Conservation (phyloP, 1,140 invertebrate genomes). For the Mercenaria mercenaria region DNA sequence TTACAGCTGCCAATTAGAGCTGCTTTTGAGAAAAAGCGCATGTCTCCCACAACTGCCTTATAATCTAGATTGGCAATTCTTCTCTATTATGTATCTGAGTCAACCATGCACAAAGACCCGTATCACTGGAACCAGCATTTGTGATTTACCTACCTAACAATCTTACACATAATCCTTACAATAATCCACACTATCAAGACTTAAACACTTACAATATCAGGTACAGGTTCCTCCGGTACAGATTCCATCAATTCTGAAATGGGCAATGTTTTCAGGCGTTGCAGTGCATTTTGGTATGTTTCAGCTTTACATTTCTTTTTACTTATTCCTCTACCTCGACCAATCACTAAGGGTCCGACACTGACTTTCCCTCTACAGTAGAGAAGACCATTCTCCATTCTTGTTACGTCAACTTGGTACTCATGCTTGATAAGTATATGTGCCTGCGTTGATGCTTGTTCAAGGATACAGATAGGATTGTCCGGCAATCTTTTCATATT, state of each 20-base stretch:
- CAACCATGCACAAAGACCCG: too few species aligned
- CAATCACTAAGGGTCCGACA: conserved; percentile 50
- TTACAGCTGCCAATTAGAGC: too few species aligned
- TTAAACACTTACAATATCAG: conserved; percentile 11
- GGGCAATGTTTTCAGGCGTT: conserved; percentile 55
- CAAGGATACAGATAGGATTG: conserved; percentile 70
- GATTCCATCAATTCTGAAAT: conserved; percentile 39
- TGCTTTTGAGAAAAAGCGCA: too few species aligned
- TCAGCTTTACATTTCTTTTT: conserved; percentile 69
- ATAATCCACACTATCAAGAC: too few species aligned
- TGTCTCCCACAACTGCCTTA: too few species aligned
- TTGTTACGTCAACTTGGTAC: conserved; percentile 63
- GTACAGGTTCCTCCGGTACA: conserved; percentile 61
- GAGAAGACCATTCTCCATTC: conserved; percentile 66
- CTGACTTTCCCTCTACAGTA: conserved; percentile 29
- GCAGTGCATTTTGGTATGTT: conserved; percentile 72
- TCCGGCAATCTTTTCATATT: conserved; percentile 70
- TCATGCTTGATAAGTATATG: conserved; percentile 71
- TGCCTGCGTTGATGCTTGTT: conserved; percentile 72
- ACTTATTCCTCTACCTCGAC: conserved; percentile 37
- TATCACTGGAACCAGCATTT: too few species aligned
- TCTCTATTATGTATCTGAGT: too few species aligned
- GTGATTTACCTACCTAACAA: too few species aligned
- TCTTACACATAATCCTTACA: too few species aligned
- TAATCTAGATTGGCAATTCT: too few species aligned